Conservation (phyloP, 2,113 vertebrate species). For the Cyanoliseus patagonus region DNA sequence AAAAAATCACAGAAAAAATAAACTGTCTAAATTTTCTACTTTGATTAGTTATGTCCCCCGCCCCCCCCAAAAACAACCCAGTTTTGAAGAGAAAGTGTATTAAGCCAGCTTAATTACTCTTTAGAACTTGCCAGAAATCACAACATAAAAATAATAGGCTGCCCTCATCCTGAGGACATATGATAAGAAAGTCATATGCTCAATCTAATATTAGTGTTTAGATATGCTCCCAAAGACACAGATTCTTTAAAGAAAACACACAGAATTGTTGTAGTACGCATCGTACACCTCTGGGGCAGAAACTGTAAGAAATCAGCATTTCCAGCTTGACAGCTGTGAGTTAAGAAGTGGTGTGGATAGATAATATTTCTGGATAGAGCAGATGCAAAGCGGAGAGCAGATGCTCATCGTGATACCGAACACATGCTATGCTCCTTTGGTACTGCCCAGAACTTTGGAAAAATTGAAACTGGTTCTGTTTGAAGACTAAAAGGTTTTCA, state of each 20-base stretch:
- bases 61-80: background rate
- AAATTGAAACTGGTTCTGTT: background rate
- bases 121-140: background rate
- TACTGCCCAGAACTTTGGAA: background rate
- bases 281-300: background rate
- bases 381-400: background rate
- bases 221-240: background rate
- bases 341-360: background rate
- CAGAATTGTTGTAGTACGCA: background rate
- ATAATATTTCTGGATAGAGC: background rate
- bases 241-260: background rate
- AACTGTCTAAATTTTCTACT: background rate
- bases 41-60: background rate
- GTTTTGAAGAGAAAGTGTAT: conserved; percentile 10
- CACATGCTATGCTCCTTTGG: background rate
- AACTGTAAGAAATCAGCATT: background rate
- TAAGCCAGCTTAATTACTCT: conserved; percentile 55
- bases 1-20: background rate
- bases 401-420: background rate
- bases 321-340: background rate
- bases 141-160: background rate
- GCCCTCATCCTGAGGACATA: background rate
- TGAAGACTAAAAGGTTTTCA: background rate
- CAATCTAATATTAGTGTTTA: background rate
- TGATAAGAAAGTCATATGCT: background rate